A percentile compares a stretch with the other conserved stretches of the same genome.
These are phyloP conservation scores for Allenopithecus nigroviridis DNA, from an alignment of 2,797 vertebrate genomes.

Conservation along the genomic window DNA sequence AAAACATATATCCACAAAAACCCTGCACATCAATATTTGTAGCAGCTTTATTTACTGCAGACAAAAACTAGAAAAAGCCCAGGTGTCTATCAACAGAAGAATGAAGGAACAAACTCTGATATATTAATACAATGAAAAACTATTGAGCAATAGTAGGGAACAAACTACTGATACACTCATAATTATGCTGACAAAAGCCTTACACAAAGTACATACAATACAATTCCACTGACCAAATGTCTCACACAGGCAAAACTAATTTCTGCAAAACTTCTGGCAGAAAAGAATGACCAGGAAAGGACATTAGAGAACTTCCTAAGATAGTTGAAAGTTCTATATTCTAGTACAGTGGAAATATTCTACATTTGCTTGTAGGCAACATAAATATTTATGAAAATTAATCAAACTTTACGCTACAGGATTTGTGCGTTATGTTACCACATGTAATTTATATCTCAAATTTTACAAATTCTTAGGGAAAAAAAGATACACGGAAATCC, in stretches of 20 bases:
- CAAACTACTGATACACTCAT: background rate
- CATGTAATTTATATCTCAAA: background rate
- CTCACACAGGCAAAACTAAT: background rate
- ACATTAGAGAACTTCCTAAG: background rate
- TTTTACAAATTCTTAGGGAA: background rate
- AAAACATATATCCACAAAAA: background rate
- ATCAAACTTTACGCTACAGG: background rate
- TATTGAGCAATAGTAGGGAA: background rate
- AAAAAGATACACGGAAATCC: background rate
- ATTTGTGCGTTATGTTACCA: background rate
- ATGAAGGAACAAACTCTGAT: background rate
- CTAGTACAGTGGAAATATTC: background rate
- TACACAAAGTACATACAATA: background rate
- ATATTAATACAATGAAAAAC: background rate
- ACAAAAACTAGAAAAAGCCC: background rate
- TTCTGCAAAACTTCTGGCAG: background rate
- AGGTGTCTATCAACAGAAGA: background rate
- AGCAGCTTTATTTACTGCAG: background rate
- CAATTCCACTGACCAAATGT: background rate
- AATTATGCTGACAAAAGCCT: background rate
- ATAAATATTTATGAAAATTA: background rate
- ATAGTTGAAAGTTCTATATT: background rate
- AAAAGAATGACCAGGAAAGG: background rate
- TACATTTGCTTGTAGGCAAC: background rate
- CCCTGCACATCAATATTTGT: background rate